Conservation (phyloP, 1,140 invertebrate genomes). For the Bombus consobrinus region DNA sequence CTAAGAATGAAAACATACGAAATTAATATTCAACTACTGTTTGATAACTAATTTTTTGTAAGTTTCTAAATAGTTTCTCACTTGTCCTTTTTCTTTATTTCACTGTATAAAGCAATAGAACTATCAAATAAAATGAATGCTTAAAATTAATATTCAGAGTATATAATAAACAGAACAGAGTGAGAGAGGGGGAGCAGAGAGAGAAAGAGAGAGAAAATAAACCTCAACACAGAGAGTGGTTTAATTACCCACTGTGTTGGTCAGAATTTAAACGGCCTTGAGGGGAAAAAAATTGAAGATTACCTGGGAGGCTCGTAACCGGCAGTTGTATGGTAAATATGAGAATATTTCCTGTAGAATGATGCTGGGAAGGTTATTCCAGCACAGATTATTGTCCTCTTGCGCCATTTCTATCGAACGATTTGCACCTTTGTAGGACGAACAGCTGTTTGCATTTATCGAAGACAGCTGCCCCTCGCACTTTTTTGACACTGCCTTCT, state of each 20-base stretch:
- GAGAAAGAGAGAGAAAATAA: not conserved
- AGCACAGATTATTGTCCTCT: constrained; percentile 75
- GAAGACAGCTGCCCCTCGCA: constrained; percentile 70
- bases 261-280: constrained; percentile 41
- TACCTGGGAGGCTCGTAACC: constrained; percentile 84
- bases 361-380: constrained; percentile 85
- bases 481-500: constrained; percentile 60
- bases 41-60: too few species aligned
- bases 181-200: not conserved
- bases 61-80: not conserved
- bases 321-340: constrained; percentile 84
- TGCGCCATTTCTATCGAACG: constrained; percentile 70
- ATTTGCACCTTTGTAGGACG: constrained; percentile 64
- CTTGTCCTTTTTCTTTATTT: not conserved
- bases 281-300: constrained; percentile 30
- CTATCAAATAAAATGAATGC: not conserved
- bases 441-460: constrained; percentile 76
- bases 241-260: constrained; percentile 42
- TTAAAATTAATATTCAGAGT: not conserved
- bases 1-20: not conserved
- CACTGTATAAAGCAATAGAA: not conserved
- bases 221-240: constrained; percentile 5
- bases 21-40: not conserved
- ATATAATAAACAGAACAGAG: not conserved
- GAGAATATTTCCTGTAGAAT: constrained; percentile 86